Base-by-base conservation (phyloP, 2,113 vertebrate species). In the Meleagris gallopavo region DNA sequence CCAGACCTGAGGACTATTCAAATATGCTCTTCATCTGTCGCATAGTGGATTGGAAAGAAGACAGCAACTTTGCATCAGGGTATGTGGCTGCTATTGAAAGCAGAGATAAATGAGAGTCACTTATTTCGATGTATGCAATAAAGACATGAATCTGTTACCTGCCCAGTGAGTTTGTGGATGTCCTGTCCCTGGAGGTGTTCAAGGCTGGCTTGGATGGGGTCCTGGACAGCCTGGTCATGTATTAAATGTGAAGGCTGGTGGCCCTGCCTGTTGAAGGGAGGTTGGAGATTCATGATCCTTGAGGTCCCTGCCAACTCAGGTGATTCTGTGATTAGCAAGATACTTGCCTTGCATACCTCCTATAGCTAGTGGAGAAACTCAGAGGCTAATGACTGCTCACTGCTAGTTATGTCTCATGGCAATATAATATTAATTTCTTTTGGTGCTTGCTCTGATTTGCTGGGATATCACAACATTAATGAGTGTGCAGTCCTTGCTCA, bases 1-100 rank as follows among this genome's bases (percentile, higher is more conserved):
- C 93, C 43, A 98, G 98, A 41, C 97, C 99, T 4, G 98, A 97
- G 34, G 98, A 99, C 97, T 99, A 98, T 82, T 81, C 97, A 81
- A 98, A 94, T 86, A 99, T 91, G 1, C 97, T 99, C 72, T 99
- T 99, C 92, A 98, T 99, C 97, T 99, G 99, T 93, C 98, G 98
- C 54, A 99, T 99, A 29, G 98, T 98, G 89, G 97, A 98, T 97
- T 99, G 99, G 99, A 97, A 97, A 25, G 97, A 97, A 7, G 98
- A 99, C 98, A 98, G 97, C 98, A 99, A 98, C 96, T 99, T 99
- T 94, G 99, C 99, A 67, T 95, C 98, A 64, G 99, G 99, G 99
- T 99, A 98, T 27, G 98, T 97, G 91, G 32, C 60, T 79, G 74
- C 70, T 6, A 0, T 29, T 2, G 6, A 30, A 71, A 71, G 25